Evolutionary conservation across 2,113 vertebrate species (phyloP).

Genomic region (Indicator maculatus): DNA sequence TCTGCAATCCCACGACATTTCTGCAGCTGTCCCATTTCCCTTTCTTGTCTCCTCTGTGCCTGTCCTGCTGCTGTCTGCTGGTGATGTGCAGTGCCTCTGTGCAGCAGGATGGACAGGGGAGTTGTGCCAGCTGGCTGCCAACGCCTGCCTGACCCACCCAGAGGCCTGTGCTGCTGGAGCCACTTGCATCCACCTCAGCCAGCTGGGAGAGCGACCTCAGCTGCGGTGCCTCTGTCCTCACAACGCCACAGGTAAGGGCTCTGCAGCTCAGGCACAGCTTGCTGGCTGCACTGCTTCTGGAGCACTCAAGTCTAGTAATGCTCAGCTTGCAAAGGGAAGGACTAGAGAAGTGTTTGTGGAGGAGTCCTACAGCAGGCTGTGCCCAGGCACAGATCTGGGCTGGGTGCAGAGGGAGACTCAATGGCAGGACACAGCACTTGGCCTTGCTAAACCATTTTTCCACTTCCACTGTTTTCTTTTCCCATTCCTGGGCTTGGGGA

Average conservation of each 20-base stretch:
- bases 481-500: not conserved
- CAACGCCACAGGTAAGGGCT: constrained; percentile 76
- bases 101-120: constrained; percentile 76
- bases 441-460: not conserved
- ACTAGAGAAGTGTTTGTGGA: not conserved
- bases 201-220: constrained; percentile 52
- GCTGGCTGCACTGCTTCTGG: not conserved
- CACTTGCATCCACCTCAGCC: constrained; percentile 76
- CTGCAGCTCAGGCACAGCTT: not conserved
- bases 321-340: not conserved
- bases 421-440: no score
- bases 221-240: constrained; percentile 73
- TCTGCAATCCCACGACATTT: not conserved
- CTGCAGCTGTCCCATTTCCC: not conserved
- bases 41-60: not conserved
- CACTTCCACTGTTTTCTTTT: not conserved
- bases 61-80: not conserved
- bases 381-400: no score
- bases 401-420: no score
- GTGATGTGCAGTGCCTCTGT: constrained; percentile 78
- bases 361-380: not conserved
- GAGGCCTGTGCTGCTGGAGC: constrained; percentile 73
- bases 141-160: constrained; percentile 76
- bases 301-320: not conserved
- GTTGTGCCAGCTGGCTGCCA: constrained; percentile 77